Base-by-base conservation (phyloP, 2,113 vertebrate genomes). In the Cavia porcellus region DNA sequence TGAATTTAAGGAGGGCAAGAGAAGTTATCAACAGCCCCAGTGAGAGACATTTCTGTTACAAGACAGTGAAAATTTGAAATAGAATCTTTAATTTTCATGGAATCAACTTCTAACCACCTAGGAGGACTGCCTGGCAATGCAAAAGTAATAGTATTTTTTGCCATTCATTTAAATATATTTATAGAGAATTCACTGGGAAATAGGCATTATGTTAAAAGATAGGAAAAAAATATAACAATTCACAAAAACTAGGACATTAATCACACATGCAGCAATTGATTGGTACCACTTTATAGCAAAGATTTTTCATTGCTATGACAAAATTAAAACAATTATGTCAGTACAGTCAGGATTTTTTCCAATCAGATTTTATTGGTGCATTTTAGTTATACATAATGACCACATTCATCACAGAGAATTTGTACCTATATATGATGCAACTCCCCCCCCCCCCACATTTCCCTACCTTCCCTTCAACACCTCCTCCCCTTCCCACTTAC, bases 251-350 rank as follows among this genome's bases (percentile, higher is more conserved):
- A 92, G 38, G 35, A 30, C 86, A 42, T 80, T 11, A 92, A n/a
- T 62, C 30, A 87, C 59, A 92, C 35, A 86, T 9, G 7, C 30
- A 89, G 24, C 64, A 38, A 70, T 62, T 7, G 15, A 93, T 42
- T 80, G 55, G 52, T 50, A 85, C 17, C 90, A 25, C 11, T 87
- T 19, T 87, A 10, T 84, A 15, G 75, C 70, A 74, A 81, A 86
- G 82, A 11, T 47, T 83, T 64, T 83, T 80, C 50, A 92, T 83
- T 87, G 87, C 52, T 90, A 14, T 90, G 50, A 84, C 6, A 74
- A 88, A 94, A 94, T 90, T 94, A 90, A 42, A 96, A 77, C n/a
- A 92, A 81, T 14, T n/a, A 84, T 72, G 17, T 75, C 64, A 82
- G 25, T 95, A 35, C 38, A 6, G 45, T 81, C 32, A 83, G 22